Evolutionary conservation across 1,140 invertebrate genomes (phyloP).

Genomic region (Stenopsyche tienmushanensis): DNA sequence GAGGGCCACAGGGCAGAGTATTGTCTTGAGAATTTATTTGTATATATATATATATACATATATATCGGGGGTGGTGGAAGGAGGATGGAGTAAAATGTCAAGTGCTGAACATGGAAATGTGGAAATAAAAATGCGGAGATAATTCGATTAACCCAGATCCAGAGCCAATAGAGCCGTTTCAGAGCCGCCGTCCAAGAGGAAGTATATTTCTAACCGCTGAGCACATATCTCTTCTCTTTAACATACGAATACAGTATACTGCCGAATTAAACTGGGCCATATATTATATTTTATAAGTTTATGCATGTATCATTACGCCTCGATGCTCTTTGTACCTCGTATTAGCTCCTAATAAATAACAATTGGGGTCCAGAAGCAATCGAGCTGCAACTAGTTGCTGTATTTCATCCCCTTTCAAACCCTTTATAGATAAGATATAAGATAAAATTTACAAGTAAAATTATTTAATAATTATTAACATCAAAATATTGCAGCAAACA

Average conservation of each 20-base stretch:
- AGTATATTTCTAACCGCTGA: conserved; percentile 2
- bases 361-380: too few relatives aligned
- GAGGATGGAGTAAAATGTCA: conserved; percentile 9
- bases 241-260: too few relatives aligned
- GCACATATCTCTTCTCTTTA: background rate
- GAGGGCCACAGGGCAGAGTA: too few relatives aligned
- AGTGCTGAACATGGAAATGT: conserved; percentile 13
- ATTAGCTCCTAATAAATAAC: too few relatives aligned
- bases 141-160: conserved; percentile 27
- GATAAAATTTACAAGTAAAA: background rate
- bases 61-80: background rate
- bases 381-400: too few relatives aligned
- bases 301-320: background rate
- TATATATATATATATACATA: background rate
- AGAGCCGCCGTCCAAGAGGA: background rate
- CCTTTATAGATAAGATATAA: background rate
- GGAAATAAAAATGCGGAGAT: conserved; percentile 17
- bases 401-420: background rate
- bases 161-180: conserved; percentile 6
- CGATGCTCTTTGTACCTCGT: too few relatives aligned
- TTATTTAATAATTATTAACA: background rate
- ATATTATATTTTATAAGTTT: background rate
- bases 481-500: too few relatives aligned
- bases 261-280: background rate
- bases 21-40: background rate